Base-by-base conservation (phyloP, 2,113 vertebrate species). In the Indicator indicator region DNA sequence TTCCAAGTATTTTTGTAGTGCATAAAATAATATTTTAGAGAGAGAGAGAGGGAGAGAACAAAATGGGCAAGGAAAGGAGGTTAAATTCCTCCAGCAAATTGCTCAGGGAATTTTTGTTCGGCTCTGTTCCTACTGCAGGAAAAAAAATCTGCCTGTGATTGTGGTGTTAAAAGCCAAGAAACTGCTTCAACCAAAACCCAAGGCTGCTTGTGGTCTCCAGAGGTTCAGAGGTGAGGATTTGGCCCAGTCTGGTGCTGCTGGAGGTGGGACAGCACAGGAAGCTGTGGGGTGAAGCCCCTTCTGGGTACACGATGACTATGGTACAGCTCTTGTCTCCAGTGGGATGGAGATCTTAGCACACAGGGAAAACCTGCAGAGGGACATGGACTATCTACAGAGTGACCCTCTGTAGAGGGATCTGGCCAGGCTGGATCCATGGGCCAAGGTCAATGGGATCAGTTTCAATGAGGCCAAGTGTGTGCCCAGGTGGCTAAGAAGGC, bases 11-110 rank as follows among this genome's bases (percentile, higher is more conserved):
- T 96, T 94, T 54, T 65, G 54, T 65, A 56, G 69, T 1, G 2
- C 46, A 6, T 78, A 50, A 69, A 91, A 73, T 68, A 72, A 54
- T 65, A 56, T 93, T 95, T 90, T 70, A 12, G 46, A 81, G 12
- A 55, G 42, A 52, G 50, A 50, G 48, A 50, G 46, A 19, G 48
- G 23, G 5, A 56, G 6, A 46, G 88, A 42, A 16, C 58, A 48
- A 65, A 96, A 44, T 27, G 26, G 90, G 76, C 76, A n/a, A 38
- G 69, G 76, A 46, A 27, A 90, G 56, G 95, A 92, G 71, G 76
- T 86, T 59, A 40, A 83, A 80, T 33, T 92, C 73, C 48, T 48
- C 40, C 72, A 15, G 86, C n/a, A 42, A 74, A 69, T 64, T 90
- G 83, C 76, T 83, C 9, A 3, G 88, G 92, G 93, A 56, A 5